Conservation (phyloP, 2,888 invertebrate species). For the Tillus elongatus region DNA sequence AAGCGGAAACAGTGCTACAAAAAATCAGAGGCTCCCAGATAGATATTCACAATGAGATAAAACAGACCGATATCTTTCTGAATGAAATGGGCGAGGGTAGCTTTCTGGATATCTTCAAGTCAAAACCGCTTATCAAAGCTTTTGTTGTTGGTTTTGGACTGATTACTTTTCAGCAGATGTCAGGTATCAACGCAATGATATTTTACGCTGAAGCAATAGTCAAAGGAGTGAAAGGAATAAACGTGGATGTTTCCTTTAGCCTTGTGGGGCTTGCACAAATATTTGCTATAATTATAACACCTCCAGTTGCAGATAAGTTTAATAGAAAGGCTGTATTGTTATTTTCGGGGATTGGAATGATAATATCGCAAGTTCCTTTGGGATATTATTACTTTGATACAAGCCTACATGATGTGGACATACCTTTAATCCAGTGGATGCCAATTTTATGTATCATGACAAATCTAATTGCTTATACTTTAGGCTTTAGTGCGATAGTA, state of each 20-base stretch:
- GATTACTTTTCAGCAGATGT: conserved; percentile 74
- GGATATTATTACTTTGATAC: conserved; percentile 48
- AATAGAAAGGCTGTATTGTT: conserved; percentile 64
- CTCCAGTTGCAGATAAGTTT: conserved; percentile 63
- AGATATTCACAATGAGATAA: conserved; percentile 54
- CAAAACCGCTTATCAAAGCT: conserved; percentile 64
- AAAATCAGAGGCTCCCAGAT: conserved; percentile 55
- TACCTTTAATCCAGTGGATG: conserved; percentile 51
- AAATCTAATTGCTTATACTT: conserved; percentile 69
- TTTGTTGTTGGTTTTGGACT: conserved; percentile 65
- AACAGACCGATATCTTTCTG: conserved; percentile 24
- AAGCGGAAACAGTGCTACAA: conserved; percentile 55
- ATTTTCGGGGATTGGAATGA: conserved; percentile 56
- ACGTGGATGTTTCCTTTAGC: conserved; percentile 39
- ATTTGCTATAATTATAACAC: conserved; percentile 58
- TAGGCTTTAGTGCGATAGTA: conserved; percentile 68
- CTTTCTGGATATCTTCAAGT: conserved; percentile 38
- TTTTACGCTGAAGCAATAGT: conserved; percentile 58
- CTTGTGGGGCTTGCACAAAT: conserved; percentile 67
- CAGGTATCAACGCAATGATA: conserved; percentile 72
- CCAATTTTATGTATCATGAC: conserved; percentile 62
- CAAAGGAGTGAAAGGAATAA: no score
- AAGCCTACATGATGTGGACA: conserved; percentile 37
- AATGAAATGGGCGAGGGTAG: conserved; percentile 38
- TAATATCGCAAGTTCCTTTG: conserved; percentile 49